phyloP scores from a whole-genome alignment of 2,113 vertebrate genomes.

The Tympanuchus pallidicinctus region DNA sequence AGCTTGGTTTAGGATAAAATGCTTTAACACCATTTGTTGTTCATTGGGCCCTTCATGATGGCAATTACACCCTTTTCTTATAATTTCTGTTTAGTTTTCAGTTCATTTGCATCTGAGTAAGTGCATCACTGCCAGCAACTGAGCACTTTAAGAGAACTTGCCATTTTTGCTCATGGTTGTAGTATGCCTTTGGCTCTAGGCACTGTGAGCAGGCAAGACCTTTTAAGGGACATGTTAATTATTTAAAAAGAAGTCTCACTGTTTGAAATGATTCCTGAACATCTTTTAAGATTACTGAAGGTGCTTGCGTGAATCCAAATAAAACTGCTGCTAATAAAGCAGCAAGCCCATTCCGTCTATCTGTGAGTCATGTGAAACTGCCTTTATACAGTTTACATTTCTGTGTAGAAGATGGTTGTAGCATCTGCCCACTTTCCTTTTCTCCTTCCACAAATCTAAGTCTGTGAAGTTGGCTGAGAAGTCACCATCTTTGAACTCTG shows the following conservation, averaged over 20 bases:
- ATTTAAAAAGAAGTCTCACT: background rate
- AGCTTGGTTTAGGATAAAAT: background rate
- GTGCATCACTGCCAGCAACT: background rate
- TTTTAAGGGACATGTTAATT: background rate
- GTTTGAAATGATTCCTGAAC: background rate
- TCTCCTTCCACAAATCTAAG: background rate
- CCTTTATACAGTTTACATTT: background rate
- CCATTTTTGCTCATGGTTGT: background rate
- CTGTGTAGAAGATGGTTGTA: background rate
- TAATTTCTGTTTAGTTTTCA: background rate
- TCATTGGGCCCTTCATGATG: background rate
- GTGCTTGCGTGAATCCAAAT: background rate
- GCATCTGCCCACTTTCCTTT: background rate
- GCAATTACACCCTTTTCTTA: background rate
- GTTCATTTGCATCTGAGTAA: background rate
- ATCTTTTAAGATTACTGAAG: background rate
- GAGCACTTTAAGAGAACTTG: background rate
- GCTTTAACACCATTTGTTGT: background rate
- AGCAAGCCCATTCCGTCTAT: background rate
- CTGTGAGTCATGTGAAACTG: background rate
- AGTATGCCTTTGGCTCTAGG: background rate
- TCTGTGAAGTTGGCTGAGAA: background rate
- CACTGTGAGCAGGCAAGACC: background rate
- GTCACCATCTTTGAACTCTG: background rate
- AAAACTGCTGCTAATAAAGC: background rate